Conservation (phyloP, 1,140 invertebrate genomes). For the Acromyrmex charruanus region DNA sequence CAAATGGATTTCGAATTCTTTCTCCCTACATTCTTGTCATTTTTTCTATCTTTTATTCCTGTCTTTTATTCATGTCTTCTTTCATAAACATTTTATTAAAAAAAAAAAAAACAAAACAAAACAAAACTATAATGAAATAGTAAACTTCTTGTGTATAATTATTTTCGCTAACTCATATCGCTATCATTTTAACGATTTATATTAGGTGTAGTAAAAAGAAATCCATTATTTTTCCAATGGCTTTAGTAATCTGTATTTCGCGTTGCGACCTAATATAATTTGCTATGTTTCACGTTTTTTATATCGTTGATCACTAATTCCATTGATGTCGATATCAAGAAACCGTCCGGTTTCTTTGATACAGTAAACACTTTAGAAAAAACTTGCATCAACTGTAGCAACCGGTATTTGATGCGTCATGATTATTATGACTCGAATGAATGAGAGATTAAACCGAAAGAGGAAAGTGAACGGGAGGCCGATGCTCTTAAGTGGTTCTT, state of each 20-base stretch:
- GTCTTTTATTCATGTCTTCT: neutral
- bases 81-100: neutral
- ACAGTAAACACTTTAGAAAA: neutral
- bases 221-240: too few relatives aligned
- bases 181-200: neutral
- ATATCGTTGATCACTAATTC: neutral
- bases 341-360: neutral
- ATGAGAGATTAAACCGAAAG: slow-evolving; percentile 11
- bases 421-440: slow-evolving; percentile 42
- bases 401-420: slow-evolving; percentile 50
- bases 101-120: neutral
- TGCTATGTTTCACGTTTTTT: neutral
- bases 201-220: too few relatives aligned
- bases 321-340: neutral
- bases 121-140: neutral
- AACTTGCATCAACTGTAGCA: slow-evolving; percentile 5
- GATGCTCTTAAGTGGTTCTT: slow-evolving; percentile 75
- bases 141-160: too few relatives aligned
- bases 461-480: slow-evolving; percentile 45
- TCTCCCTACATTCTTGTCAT: neutral
- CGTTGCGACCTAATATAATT: neutral
- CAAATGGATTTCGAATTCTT: neutral
- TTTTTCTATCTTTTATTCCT: neutral
- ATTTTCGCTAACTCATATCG: neutral
- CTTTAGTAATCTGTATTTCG: too few relatives aligned